Conservation (phyloP, 2,113 vertebrate genomes). For the Rhegmatorhina hoffmannsi region DNA sequence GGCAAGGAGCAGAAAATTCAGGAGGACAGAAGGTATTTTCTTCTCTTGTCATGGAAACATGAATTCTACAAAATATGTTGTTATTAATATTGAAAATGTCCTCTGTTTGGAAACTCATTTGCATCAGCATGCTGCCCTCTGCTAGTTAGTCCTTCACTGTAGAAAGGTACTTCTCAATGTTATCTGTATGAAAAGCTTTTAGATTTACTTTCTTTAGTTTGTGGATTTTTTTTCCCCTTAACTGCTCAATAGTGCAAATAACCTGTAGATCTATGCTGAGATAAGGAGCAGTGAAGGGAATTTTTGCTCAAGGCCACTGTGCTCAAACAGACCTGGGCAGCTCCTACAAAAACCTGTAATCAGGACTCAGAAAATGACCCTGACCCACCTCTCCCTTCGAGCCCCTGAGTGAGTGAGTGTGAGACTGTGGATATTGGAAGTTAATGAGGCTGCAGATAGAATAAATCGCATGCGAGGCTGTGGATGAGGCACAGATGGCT, state of each 20-base stretch:
- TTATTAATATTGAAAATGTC: neutral
- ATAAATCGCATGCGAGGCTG: neutral
- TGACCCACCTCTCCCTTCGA: neutral
- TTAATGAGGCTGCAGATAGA: neutral
- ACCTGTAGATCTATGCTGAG: constrained; percentile 31
- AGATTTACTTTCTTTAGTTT: neutral
- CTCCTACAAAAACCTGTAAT: neutral
- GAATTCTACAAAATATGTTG: neutral
- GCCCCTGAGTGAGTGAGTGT: neutral
- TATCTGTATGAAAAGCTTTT: constrained; percentile 17
- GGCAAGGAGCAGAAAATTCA: neutral
- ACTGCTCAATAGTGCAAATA: constrained; percentile 24
- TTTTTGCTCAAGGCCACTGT: constrained; percentile 43
- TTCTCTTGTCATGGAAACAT: neutral
- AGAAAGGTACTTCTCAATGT: neutral
- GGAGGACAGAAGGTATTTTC: neutral
- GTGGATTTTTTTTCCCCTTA: neutral
- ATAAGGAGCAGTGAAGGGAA: constrained; percentile 1
- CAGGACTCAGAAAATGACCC: constrained; percentile 29
- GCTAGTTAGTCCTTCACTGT: neutral
- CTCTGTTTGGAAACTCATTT: neutral
- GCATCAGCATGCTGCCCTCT: neutral
- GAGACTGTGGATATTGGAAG: neutral
- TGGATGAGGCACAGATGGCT: neutral
- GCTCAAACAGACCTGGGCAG: constrained; percentile 5